Base-by-base conservation (phyloP, 2,797 vertebrate species). In the Spea hammondii region DNA sequence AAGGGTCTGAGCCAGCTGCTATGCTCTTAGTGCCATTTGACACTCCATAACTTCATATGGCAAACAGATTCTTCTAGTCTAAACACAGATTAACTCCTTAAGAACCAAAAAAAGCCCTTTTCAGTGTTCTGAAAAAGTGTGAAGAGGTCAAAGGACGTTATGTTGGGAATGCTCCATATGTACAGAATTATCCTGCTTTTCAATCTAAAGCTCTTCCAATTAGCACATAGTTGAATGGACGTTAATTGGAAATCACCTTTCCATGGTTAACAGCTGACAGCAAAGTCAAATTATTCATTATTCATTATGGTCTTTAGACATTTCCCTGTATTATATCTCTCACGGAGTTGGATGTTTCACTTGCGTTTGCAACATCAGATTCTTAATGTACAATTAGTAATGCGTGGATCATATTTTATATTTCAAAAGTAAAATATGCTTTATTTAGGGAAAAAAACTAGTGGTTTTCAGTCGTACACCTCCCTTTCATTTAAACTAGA, bases 11-110 rank as follows among this genome's bases (percentile, higher is more conserved):
- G 74, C 79, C 79, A 81, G 79, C 79, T 81, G 79, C 79, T 81
- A 74, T 74, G 77, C 79, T 72, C 79, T 81, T 74, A 81, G 74
- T 77, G 79, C 74, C 79, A 81, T 81, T 69, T 81, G 79, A 81
- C 79, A 77, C 79, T 81, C 74, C 59, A 81, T 81, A 81, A 81
- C 74, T 81, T 81, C 79, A 81, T 67, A 81, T 81, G 79, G 79
- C 79, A 81, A 81, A 81, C 57, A 74, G 79, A 72, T 81, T 81
- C 53, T 74, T 77, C 70, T 64, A 48, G 62, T 77, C 77, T 64
- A 77, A 81, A 81, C 69, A 77, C 70, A 72, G 62, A 69, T 81
- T 81, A 81, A 81, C 79, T 73, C 74, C 65, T 77, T 64, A 77
- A 14, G 48, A 17, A 65, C 47, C 62, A 68, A 72, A 14, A 67